Percentiles rank a stretch among this genome's conserved stretches.
Conservation (phyloP, 2,888 invertebrate genomes). For the Temnothorax ravouxi region DNA sequence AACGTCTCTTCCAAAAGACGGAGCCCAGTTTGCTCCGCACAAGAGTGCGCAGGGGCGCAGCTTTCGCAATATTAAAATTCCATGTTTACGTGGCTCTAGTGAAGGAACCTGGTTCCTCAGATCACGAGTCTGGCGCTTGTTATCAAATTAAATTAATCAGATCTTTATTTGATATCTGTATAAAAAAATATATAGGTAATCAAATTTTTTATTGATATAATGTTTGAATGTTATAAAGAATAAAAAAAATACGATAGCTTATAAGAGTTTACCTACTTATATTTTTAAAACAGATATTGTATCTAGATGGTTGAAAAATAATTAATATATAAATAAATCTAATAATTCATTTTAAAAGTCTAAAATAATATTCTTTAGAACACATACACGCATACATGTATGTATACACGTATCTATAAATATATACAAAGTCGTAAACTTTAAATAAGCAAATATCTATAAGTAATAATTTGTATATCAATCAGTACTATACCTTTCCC, state of each 20-base stretch:
- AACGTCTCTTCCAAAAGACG: too few relatives aligned
- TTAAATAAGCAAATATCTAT: neutral
- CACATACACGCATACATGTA: neutral
- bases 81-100: too few relatives aligned
- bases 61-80: too few relatives aligned
- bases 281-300: neutral
- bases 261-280: neutral
- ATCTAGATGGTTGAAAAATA: neutral
- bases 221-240: neutral
- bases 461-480: slow-evolving; percentile 1
- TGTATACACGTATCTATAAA: neutral
- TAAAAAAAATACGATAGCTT: neutral
- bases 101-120: too few relatives aligned
- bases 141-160: neutral
- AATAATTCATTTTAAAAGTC: neutral
- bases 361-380: neutral
- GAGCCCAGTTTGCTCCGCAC: too few relatives aligned
- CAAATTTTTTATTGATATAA: neutral
- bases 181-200: neutral
- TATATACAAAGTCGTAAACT: neutral
- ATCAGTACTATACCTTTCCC: slow-evolving; percentile 33
- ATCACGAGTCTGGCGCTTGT: neutral
- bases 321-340: neutral
- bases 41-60: too few relatives aligned
- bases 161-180: neutral